A percentile compares a stretch with the other conserved stretches of the same genome.
These are phyloP conservation scores for Etheostoma nigrum DNA, from an alignment of 2,797 vertebrate species.

Conservation along the genomic window DNA sequence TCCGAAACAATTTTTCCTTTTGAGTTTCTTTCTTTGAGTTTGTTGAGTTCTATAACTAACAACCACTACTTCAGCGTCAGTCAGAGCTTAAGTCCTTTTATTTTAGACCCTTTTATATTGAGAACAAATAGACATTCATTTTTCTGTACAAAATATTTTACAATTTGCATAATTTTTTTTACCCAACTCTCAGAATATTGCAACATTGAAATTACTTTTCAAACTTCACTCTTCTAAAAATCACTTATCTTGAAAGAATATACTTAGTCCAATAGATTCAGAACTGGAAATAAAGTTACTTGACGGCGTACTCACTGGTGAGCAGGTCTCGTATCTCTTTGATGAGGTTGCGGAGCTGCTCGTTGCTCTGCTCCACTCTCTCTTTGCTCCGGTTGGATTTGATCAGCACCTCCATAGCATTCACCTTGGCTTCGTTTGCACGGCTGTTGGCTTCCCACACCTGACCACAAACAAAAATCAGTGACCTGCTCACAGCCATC, in stretches of 20 bases:
- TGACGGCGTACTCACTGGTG: slow-evolving; percentile 82
- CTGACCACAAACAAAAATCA: slow-evolving; percentile 73
- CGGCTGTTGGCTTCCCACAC: slow-evolving; percentile 91
- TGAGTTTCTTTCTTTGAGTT: too few species aligned
- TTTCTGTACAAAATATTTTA: neutral
- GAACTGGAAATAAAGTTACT: neutral
- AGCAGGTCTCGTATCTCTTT: slow-evolving; percentile 95
- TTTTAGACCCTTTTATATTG: too few species aligned
- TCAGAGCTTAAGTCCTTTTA: neutral
- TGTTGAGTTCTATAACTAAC: neutral
- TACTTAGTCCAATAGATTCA: neutral
- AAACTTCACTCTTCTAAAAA: neutral
- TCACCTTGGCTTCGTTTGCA: slow-evolving; percentile 91
- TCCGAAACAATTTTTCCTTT: neutral
- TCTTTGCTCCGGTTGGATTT: slow-evolving; percentile 93
- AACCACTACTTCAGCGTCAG: neutral
- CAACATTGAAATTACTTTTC: too few species aligned
- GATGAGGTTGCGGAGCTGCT: slow-evolving; percentile 93
- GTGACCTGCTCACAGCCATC: neutral
- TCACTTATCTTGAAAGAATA: neutral
- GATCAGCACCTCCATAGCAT: slow-evolving; percentile 88
- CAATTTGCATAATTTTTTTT: too few species aligned
- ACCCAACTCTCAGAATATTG: too few species aligned
- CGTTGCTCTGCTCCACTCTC: slow-evolving; percentile 92
- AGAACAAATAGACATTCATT: too few species aligned